Percentiles rank a stretch among this genome's conserved stretches.
Evolutionary conservation across 2,797 vertebrate genomes (phyloP).

Genomic region (Triplophysa yarkandensis): DNA sequence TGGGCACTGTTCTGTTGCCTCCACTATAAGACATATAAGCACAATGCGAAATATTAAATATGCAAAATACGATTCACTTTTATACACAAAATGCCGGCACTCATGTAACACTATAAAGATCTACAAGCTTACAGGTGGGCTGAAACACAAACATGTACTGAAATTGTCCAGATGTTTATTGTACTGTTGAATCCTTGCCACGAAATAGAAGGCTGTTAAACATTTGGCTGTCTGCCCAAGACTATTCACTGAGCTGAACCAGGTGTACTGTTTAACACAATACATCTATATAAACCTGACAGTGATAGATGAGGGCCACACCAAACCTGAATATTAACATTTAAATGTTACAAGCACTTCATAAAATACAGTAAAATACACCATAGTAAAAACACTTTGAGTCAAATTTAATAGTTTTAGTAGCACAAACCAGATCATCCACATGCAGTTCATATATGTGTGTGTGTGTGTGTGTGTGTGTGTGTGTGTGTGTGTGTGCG

Average conservation of each 20-base stretch:
- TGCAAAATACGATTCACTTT: not conserved
- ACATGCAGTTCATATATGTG: not conserved
- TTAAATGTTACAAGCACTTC: slow-evolving; percentile 21
- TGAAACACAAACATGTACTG: slow-evolving; percentile 3
- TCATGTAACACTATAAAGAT: not conserved
- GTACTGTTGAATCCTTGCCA: slow-evolving; percentile 9
- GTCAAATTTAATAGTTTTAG: too few species aligned
- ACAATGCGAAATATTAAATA: not conserved
- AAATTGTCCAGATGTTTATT: not conserved
- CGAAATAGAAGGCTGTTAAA: slow-evolving; percentile 19
- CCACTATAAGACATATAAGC: slow-evolving; percentile 36
- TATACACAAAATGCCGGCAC: not conserved
- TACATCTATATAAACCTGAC: slow-evolving; percentile 21
- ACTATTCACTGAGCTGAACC: slow-evolving; percentile 36
- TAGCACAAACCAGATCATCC: not conserved
- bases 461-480: not conserved
- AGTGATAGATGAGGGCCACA: slow-evolving; percentile 31
- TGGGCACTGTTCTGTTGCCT: slow-evolving; percentile 67
- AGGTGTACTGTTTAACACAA: slow-evolving; percentile 34
- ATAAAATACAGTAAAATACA: not conserved
- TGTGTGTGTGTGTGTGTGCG: not conserved
- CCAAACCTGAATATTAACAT: slow-evolving; percentile 18
- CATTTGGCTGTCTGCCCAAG: slow-evolving; percentile 24
- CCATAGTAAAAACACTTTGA: not conserved
- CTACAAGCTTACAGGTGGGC: not conserved